Evolutionary conservation across 2,797 vertebrate species (phyloP), one percentile per base, ranked within the genome.

Genomic region (Hippocampus kuda): DNA sequence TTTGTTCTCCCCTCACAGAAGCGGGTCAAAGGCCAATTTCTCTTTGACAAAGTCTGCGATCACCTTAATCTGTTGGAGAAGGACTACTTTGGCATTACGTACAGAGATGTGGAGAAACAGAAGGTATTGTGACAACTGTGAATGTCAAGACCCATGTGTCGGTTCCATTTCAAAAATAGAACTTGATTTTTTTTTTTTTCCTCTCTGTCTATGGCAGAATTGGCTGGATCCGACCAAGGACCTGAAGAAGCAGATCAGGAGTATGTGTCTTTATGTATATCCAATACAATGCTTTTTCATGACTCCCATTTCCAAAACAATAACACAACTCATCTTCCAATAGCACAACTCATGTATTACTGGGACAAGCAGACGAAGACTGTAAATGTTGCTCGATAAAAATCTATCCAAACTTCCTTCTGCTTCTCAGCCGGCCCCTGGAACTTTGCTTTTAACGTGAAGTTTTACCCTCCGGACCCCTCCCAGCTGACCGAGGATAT

Each of bases 381-480:
- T 60, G 13, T 16, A 57, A 57, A 57, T 20, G 10, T 11, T 49
- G 15, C 5, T 49, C 11, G n/a, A 18, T 30, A 6, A 38, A 30
- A 49, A 18, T 41, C 8, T 22, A 22, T 41, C 9, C 10, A 41
- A 62, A 12, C 15, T 48, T 27, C 26, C 68, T 48, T 63, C 0
- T 1, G 0, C 62, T 60, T 66, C 44, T n/a, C 88, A 99, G 97
- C 89, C 85, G 95, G 93, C 76, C 91, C 94, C 84, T 98, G 97
- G 94, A 95, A 93, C 85, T 98, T 98, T 85, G 92, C 94, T 53
- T 99, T 99, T 88, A 98, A 94, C 75, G 96, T 98, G 69, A 99
- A 99, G 88, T 99, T 98, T 90, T 98, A 99, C 82, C 96, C 97
- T 71, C 96, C 96, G 65, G 97, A 99, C 76, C 96, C 96, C 22